Base-by-base conservation (phyloP, 2,113 vertebrate genomes). In the Thymallus thymallus region DNA sequence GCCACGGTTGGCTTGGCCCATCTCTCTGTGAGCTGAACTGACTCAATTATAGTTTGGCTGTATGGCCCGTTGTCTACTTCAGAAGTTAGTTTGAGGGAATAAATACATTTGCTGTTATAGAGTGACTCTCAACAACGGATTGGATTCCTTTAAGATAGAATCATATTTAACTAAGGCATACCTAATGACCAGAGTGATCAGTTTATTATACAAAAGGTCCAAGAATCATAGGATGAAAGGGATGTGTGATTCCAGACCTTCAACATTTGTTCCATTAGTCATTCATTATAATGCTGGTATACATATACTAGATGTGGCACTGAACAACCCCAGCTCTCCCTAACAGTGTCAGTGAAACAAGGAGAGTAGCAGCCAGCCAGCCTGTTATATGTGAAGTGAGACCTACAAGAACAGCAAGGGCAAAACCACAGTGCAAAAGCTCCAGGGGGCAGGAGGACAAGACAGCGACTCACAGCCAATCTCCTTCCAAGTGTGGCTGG, bases 1-100 rank as follows among this genome's bases (percentile, higher is more conserved):
- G 48, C 48, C 68, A 69, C 67, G 61, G 51, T 60, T 30, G n/a
- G 55, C 56, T 22, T 71, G 29, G 63, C 18, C 26, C 4, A 65
- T 6, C 29, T 65, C 12, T 20, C 48, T 51, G 14, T 51, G 48
- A 30, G 14, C 29, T 26, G 16, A 13, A 30, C 16, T 16, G 63
- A 65, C 20, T 65, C 26, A 20, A 65, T 29, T 65, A 32, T 32
- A 16, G 16, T 30, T 65, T 65, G 24, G 6, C 29, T 12, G 12
- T 18, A 7, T 65, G 16, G 29, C 3, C 26, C 4, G 12, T 30
- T 65, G 23, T 60, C 56, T 60, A 3, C 20, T 60, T 6, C n/a
- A 10, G 13, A 13, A 3, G 7, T 9, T 22, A n/a, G 23, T 55
- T 55, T 60, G 20, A 60, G 56, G 18, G n/a, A 23, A 60, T 51